Conservation (phyloP, 2,113 vertebrate species). For the Damaliscus lunatus region DNA sequence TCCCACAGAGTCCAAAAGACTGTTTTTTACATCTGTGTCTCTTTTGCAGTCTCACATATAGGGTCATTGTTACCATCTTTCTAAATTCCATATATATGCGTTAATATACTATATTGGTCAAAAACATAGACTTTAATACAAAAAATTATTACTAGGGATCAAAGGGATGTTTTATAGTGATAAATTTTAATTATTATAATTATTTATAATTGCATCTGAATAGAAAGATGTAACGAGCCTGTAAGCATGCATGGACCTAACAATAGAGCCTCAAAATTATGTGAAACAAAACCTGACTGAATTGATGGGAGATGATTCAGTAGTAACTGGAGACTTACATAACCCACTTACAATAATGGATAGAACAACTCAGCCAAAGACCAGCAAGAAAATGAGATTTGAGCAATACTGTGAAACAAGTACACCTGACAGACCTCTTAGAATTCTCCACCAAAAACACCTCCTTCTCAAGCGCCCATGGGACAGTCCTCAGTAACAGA, state of each 20-base stretch:
- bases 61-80: background rate
- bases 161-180: background rate
- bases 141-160: background rate
- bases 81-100: background rate
- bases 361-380: background rate
- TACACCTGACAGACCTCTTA: background rate
- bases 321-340: background rate
- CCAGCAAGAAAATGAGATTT: background rate
- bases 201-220: background rate
- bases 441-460: background rate
- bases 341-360: background rate
- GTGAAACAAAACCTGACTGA: background rate
- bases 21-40: background rate
- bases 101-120: background rate
- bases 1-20: background rate
- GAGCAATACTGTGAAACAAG: background rate
- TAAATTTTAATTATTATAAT: background rate
- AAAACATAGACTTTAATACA: background rate
- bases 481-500: background rate
- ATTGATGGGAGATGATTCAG: background rate
- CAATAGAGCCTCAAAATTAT: background rate
- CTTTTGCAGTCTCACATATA: background rate
- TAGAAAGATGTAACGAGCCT: background rate
- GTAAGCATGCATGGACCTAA: background rate
- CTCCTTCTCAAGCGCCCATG: background rate